Conservation (phyloP, 2,113 vertebrate genomes). For the Murina feae region DNA sequence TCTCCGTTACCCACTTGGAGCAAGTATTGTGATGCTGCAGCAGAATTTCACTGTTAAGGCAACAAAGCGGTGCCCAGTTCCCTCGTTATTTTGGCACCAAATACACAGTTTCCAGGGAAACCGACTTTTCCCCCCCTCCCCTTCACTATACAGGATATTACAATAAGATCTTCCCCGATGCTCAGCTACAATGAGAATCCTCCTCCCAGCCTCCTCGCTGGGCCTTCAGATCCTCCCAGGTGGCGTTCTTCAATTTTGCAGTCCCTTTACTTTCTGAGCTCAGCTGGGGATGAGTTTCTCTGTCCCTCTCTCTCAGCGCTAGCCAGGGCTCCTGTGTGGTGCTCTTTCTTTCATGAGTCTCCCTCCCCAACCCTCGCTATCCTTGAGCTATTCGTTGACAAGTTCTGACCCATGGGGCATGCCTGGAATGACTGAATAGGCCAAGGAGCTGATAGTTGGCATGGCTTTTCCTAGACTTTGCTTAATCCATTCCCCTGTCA, state of each 20-base stretch:
- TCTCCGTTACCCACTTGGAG: conserved; percentile 41
- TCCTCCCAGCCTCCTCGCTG: conserved; percentile 24
- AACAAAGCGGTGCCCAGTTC: conserved; percentile 66
- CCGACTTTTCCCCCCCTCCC: neutral
- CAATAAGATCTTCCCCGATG: conserved; percentile 72
- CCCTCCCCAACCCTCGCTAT: neutral
- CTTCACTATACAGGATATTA: conserved; percentile 56
- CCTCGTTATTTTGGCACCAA: conserved; percentile 67
- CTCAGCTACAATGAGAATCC: conserved; percentile 34
- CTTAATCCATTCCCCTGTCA: neutral
- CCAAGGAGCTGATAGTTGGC: neutral
- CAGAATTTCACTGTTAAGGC: conserved; percentile 52
- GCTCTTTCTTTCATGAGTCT: conserved; percentile 9
- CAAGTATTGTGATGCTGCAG: conserved; percentile 39
- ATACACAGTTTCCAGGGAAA: conserved; percentile 66
- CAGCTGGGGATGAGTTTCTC: neutral
- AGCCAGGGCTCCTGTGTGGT: neutral
- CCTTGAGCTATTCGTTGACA: conserved; percentile 61
- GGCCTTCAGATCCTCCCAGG: conserved; percentile 58
- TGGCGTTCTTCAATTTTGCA: conserved; percentile 28
- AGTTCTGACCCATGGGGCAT: conserved; percentile 69
- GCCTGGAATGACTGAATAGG: conserved; percentile 58
- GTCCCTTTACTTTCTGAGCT: neutral
- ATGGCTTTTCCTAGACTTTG: neutral
- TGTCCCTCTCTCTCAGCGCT: neutral